Evolutionary conservation across 2,797 vertebrate species (phyloP).

Genomic region (Clarias platycephalus): DNA sequence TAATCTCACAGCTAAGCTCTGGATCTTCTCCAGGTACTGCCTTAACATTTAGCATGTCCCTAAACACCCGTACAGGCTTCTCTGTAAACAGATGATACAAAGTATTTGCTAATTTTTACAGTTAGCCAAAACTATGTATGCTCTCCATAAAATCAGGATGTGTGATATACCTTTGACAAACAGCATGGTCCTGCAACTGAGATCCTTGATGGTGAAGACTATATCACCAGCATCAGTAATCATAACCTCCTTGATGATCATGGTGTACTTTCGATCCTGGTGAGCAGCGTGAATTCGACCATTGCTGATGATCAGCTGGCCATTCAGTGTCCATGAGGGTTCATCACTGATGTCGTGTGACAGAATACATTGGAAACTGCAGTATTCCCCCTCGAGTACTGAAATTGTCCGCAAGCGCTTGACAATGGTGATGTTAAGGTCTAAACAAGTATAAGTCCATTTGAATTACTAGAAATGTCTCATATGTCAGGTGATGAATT

Average conservation of each 20-base stretch:
- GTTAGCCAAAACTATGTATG: not conserved
- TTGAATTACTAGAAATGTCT: not conserved
- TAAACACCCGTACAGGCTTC: slow-evolving; percentile 80
- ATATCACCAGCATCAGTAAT: slow-evolving; percentile 83
- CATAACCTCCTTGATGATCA: slow-evolving; percentile 74
- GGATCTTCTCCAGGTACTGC: slow-evolving; percentile 79
- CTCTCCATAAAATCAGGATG: not conserved
- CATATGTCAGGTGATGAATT: not conserved
- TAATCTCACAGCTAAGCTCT: slow-evolving; percentile 87
- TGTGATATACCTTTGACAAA: slow-evolving; percentile 81
- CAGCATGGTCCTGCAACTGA: slow-evolving; percentile 88
- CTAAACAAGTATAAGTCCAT: slow-evolving; percentile 63
- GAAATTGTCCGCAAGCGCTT: slow-evolving; percentile 85
- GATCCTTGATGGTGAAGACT: slow-evolving; percentile 80
- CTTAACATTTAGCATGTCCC: slow-evolving; percentile 79
- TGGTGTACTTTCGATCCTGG: slow-evolving; percentile 75
- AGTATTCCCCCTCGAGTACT: slow-evolving; percentile 83
- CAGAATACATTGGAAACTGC: slow-evolving; percentile 87
- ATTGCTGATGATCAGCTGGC: slow-evolving; percentile 71
- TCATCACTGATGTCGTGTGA: slow-evolving; percentile 81
- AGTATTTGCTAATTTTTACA: not conserved
- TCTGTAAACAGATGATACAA: slow-evolving; percentile 68
- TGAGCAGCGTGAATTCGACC: slow-evolving; percentile 72
- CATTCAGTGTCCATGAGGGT: slow-evolving; percentile 81
- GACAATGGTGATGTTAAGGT: slow-evolving; percentile 84